Evolutionary conservation across 2,113 vertebrate genomes (phyloP).

Genomic region (Noctilio leporinus): DNA sequence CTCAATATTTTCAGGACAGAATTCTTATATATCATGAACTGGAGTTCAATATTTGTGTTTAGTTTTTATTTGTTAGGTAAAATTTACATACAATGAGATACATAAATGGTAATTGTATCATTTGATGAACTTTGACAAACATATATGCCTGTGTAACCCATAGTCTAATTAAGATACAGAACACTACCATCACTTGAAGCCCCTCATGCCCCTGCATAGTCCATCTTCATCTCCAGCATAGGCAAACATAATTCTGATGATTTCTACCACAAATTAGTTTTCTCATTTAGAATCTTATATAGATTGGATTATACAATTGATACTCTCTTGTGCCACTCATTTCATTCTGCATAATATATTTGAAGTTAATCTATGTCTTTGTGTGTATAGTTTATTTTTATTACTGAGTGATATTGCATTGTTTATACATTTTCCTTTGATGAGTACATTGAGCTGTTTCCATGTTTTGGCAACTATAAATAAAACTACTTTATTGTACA

Average conservation of each 20-base stretch:
- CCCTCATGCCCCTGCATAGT: neutral
- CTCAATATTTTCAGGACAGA: too few species aligned
- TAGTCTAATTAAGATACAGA: neutral
- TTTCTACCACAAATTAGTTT: neutral
- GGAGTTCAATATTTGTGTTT: neutral
- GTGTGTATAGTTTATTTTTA: neutral
- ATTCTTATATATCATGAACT: neutral
- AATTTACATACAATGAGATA: neutral
- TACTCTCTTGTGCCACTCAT: neutral
- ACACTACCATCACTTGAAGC: neutral
- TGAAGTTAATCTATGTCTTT: neutral
- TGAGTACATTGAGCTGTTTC: neutral
- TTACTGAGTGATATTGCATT: neutral
- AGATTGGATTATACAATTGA: neutral
- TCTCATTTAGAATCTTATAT: neutral
- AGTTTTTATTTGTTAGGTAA: neutral
- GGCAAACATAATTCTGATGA: neutral
- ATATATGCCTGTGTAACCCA: neutral
- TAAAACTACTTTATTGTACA: neutral
- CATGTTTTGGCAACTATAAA: neutral
- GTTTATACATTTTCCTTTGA: neutral
- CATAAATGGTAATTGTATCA: neutral
- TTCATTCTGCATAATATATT: neutral
- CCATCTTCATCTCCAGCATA: neutral
- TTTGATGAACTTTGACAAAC: neutral